Base-by-base conservation (phyloP, 1,140 invertebrate genomes). In the Macrobrachium rosenbergii region DNA sequence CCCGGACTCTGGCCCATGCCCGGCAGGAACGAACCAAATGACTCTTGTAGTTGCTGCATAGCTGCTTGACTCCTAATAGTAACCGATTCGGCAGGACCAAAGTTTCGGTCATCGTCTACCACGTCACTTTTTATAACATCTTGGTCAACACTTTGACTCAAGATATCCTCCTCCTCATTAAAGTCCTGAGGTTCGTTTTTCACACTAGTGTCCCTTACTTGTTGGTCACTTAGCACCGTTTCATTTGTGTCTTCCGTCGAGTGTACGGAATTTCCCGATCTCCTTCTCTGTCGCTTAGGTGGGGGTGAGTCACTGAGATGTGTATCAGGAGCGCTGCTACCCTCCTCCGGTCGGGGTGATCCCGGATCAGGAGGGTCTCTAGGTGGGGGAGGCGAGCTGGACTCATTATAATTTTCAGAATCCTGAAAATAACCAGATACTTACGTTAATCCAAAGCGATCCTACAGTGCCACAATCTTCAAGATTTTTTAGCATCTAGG, bases 101-200 rank as follows among this genome's bases (percentile, higher is more conserved):
- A 88, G 78, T 69, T 84, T 28, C 82, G 77, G 12, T 88, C 88
- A n/a, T 83, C 82, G 28, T 88, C 88, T 62, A 84, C 82, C 19
- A 82, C 64, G 64, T 88, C 88, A 72, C 82, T 63, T 75, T 88
- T 88, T 78, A 88, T 88, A 58, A 80, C 45, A 52, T 83, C 88
- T 59, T 83, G 82, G 28, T 83, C 82, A 23, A 85, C 88, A 84
- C 82, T 81, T 45, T 83, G 78, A 76, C 82, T 80, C 83, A 89
- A 88, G 82, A 88, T 88, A 86, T 89, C 89, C 58, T 89, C 89
- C 45, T 89, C 89, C 73, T 89, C 89, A 86, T 85, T 88, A 86
- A 86, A 89, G 79, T 89, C 89, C 87, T 88, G 87, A 86, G 89
- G 89, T 80, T 89, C 89, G 86, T 89, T 89, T 83, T 89, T 89